Evolutionary conservation across 64 coral and sea anemone genomes (phyloP).

Genomic region (Dendronephthya gigantea): DNA sequence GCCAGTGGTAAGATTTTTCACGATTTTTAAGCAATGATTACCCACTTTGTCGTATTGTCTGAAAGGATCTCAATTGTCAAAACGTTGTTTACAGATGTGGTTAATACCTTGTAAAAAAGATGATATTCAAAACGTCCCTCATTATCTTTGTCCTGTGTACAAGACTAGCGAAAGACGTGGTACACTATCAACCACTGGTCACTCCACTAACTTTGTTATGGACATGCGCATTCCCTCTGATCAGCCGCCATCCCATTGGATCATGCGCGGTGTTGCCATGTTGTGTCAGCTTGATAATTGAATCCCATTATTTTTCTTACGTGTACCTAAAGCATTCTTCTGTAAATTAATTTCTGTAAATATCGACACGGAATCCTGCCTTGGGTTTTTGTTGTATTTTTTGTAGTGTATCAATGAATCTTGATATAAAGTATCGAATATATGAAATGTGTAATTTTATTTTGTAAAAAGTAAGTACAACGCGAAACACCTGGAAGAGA

Average conservation of each 20-base stretch:
- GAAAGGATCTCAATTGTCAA: not conserved
- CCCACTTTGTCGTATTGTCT: not conserved
- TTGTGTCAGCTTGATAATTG: constrained; percentile 90
- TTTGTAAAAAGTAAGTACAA: no score
- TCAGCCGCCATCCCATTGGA: constrained; percentile 91
- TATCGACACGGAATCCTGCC: not conserved
- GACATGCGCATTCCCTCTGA: constrained; percentile 98
- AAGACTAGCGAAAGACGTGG: constrained; percentile 97
- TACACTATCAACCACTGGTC: constrained; percentile 88
- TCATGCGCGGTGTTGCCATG: constrained; percentile 94
- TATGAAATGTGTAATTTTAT: no score
- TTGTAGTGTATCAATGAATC: not conserved
- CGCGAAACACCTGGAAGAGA: no score
- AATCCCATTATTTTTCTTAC: not conserved
- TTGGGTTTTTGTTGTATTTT: not conserved
- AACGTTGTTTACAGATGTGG: constrained; percentile 44
- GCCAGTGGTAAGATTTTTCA: constrained; percentile 33
- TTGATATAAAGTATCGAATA: no score
- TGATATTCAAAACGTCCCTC: constrained; percentile 58
- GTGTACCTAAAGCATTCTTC: not conserved
- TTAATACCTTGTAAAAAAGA: constrained; percentile 89
- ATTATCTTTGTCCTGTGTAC: constrained; percentile 84
- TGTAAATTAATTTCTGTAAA: not conserved
- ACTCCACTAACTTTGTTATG: constrained; percentile 99
- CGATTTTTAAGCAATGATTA: not conserved